Evolutionary conservation across 1,140 invertebrate species (phyloP).

Genomic region (Cydia pomonella): DNA sequence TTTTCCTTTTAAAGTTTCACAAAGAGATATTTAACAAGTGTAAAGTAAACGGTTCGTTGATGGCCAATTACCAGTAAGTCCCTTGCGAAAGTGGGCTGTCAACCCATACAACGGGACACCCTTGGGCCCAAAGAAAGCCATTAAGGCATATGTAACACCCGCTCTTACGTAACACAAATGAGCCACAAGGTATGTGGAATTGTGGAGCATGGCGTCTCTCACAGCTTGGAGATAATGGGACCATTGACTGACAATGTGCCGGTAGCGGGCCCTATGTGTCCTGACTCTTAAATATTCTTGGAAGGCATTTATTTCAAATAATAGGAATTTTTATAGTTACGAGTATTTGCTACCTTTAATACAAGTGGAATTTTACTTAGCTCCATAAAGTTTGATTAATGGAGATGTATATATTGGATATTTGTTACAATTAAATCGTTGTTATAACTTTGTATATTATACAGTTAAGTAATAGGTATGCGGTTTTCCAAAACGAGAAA

Average conservation of each 20-base stretch:
- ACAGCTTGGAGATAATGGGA: neutral
- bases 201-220: neutral
- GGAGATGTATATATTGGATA: too few relatives aligned
- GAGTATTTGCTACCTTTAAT: too few relatives aligned
- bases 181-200: conserved; percentile 17
- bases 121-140: conserved; percentile 19
- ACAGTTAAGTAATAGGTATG: too few relatives aligned
- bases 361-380: too few relatives aligned
- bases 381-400: too few relatives aligned
- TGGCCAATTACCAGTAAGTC: neutral
- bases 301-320: too few relatives aligned
- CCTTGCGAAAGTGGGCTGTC: neutral
- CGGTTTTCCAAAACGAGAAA: too few relatives aligned
- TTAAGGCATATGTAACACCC: neutral
- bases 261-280: neutral
- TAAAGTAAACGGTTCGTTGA: neutral
- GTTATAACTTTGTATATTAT: too few relatives aligned
- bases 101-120: conserved; percentile 4
- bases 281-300: too few relatives aligned
- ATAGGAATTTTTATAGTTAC: too few relatives aligned
- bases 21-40: neutral
- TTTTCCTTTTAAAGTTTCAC: neutral
- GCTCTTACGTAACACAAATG: conserved; percentile 1
- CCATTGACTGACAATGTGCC: neutral
- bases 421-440: too few relatives aligned